Evolutionary conservation across 2,888 invertebrate genomes (phyloP).

Genomic region (Eristalis intricaria): DNA sequence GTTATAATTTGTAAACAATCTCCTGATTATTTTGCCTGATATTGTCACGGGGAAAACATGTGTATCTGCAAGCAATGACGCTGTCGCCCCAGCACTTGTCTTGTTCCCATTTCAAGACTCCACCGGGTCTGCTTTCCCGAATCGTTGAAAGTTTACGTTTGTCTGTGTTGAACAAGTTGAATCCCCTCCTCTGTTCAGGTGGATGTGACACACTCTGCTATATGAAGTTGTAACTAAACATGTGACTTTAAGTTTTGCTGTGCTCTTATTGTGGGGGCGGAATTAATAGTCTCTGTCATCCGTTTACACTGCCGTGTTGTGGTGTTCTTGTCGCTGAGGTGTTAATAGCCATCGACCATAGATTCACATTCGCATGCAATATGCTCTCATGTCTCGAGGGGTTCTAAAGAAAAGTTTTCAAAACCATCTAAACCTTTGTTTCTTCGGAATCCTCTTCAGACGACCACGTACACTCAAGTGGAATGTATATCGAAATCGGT

Average conservation of each 20-base stretch:
- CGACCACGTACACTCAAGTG: background rate
- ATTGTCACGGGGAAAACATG: background rate
- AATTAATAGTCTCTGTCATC: background rate
- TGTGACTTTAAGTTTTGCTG: background rate
- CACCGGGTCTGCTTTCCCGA: background rate
- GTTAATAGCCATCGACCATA: background rate
- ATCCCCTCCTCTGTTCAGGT: background rate
- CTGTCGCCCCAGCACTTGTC: background rate
- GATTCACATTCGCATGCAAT: background rate
- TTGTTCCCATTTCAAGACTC: background rate
- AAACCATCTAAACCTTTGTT: background rate
- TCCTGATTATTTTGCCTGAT: background rate
- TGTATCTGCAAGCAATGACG: background rate
- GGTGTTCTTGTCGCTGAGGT: background rate
- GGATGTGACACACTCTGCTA: background rate
- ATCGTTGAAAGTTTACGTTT: background rate
- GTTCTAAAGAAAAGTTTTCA: background rate
- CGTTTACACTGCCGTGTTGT: background rate
- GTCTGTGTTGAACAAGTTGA: background rate
- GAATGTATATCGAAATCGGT: background rate
- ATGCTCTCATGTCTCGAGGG: background rate
- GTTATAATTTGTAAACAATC: background rate
- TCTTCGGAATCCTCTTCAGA: background rate
- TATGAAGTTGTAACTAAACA: background rate
- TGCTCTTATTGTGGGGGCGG: background rate